Conservation (phyloP, 2,888 invertebrate genomes). For the Herminia tarsipennalis region DNA sequence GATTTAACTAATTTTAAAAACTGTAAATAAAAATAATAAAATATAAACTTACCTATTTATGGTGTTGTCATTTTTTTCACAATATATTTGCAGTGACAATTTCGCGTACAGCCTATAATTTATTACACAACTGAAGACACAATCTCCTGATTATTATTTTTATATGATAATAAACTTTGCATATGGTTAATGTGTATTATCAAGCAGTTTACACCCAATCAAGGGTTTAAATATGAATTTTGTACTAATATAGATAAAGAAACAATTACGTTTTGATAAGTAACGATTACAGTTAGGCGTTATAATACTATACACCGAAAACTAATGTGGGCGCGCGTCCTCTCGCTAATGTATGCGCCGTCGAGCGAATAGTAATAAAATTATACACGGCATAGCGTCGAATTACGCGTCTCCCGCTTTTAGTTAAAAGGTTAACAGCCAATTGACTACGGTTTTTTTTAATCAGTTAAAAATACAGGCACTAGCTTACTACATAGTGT, state of each 20-base stretch:
- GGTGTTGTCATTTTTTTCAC: constrained; percentile 14
- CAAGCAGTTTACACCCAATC: constrained; percentile 77
- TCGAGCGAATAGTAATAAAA: constrained; percentile 81
- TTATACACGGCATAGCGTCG: constrained; percentile 84
- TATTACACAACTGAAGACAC: constrained; percentile 35
- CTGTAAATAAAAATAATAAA: neutral
- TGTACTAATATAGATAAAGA: constrained; percentile 78
- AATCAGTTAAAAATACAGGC: constrained; percentile 85
- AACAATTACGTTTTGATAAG: constrained; percentile 75
- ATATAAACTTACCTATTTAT: constrained; percentile 28
- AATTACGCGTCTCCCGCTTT: constrained; percentile 85
- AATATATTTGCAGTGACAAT: constrained; percentile 10
- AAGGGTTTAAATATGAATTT: constrained; percentile 77
- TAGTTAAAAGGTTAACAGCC: constrained; percentile 86
- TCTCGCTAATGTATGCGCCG: constrained; percentile 71
- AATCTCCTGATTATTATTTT: constrained; percentile 48
- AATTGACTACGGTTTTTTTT: constrained; percentile 85
- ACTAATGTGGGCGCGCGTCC: constrained; percentile 51
- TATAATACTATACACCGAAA: constrained; percentile 58
- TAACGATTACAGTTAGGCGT: constrained; percentile 64
- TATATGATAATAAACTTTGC: constrained; percentile 44
- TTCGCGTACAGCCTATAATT: constrained; percentile 25
- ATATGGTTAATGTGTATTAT: constrained; percentile 57
- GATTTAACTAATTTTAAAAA: neutral
- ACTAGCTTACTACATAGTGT: constrained; percentile 59